Base-by-base conservation (phyloP, 2,797 vertebrate genomes). In the Manis crassicaudata region DNA sequence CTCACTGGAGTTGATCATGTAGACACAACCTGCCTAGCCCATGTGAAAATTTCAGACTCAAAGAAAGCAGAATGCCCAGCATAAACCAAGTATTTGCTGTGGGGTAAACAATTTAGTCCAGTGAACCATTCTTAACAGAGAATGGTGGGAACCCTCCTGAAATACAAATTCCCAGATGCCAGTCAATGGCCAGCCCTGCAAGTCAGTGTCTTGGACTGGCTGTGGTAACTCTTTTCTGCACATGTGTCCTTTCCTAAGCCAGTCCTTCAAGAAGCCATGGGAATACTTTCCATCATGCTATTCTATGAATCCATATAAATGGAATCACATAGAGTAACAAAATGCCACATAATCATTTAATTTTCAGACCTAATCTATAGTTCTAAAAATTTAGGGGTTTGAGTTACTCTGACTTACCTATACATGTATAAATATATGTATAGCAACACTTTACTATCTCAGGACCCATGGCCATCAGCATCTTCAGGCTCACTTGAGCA, bases 201-300 rank as follows among this genome's bases (percentile, higher is more conserved):
- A 29, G n/a, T 65, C 52, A 52, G 7, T 65, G 17, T 52, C 62
- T 72, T 18, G 17, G 9, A 50, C 27, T 17, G 79, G 18, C 35
- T 14, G 1, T 1, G 3, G 46, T 3, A 43, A 27, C 11, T 1
- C 3, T 54, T 8, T 17, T 35, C 52, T 50, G 10, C 14, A 2
- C 1, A 0, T 7, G 18, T 52, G n/a, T 17, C 27, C 21, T 58
- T 6, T 37, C 17, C 2, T 7, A 29, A 6, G 32, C 62, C 62
- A 62, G 2, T 67, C 50, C 20, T 79, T 35, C 40, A 60, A 65
- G 16, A 37, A 76, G 60, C 9, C 43, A 72, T 18, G 35, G n/a
- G 17, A 68, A 6, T 27, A 58, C 16, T 79, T 86, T 40, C 62
- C 32, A 72, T 35, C 27, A 52, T 37, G 3, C 11, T 79, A 29